phyloP scores from a whole-genome alignment of 2,113 vertebrate genomes.

The Larimichthys crocea region DNA sequence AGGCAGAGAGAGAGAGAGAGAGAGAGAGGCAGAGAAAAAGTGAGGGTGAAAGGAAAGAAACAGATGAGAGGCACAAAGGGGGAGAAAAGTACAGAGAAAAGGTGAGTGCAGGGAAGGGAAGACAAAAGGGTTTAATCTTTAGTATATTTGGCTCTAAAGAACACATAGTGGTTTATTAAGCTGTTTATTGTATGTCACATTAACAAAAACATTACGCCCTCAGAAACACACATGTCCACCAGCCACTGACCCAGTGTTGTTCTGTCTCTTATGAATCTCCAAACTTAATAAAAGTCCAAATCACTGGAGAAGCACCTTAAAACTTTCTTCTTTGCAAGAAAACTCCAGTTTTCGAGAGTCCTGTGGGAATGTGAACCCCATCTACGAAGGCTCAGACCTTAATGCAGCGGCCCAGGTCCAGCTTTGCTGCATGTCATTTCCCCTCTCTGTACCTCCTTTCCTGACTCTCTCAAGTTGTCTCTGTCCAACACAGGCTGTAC shows the following conservation, averaged over 20 bases:
- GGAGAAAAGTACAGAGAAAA: conserved; percentile 2
- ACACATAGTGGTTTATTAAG: neutral
- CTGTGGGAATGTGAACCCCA: too few species aligned
- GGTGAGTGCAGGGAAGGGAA: neutral
- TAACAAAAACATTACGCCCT: too few species aligned
- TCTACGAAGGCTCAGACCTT: too few species aligned
- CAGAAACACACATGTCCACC: too few species aligned
- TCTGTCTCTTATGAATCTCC: too few species aligned
- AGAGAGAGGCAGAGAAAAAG: conserved; percentile 4
- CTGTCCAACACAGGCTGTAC: too few species aligned
- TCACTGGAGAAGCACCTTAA: neutral
- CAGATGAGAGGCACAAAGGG: neutral
- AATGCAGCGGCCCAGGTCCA: too few species aligned
- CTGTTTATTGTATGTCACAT: neutral
- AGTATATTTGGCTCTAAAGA: neutral
- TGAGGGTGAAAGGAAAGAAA: conserved; percentile 9
- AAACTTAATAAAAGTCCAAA: neutral
- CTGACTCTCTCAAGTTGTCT: neutral
- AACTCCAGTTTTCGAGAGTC: too few species aligned
- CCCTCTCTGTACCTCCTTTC: too few species aligned
- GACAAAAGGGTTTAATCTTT: neutral
- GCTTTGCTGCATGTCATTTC: too few species aligned
- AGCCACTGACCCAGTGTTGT: too few species aligned
- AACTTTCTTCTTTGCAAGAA: too few species aligned
- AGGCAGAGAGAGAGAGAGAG: neutral